Evolutionary conservation across 2,113 vertebrate species (phyloP).

Genomic region (Leuciscus idus): DNA sequence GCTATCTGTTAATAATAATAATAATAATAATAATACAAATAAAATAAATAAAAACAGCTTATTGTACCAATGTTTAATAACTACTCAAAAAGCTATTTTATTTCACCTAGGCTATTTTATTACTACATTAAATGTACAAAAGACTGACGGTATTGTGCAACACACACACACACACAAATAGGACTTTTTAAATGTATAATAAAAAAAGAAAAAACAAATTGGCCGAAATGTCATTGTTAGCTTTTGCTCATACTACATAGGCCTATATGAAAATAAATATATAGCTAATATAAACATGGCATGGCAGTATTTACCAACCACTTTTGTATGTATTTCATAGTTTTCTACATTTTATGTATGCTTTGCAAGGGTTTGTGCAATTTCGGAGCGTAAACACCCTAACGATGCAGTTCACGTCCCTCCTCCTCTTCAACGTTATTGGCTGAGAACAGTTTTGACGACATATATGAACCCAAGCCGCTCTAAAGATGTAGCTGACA

Average conservation of each 20-base stretch:
- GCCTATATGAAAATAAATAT: no score
- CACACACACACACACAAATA: not conserved
- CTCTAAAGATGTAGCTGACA: conserved; percentile 88
- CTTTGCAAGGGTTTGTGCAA: conserved; percentile 73
- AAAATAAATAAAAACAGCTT: not conserved
- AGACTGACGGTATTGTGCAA: not conserved
- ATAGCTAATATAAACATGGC: not conserved
- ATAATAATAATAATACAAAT: not conserved
- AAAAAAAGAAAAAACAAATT: no score
- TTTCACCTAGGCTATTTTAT: not conserved
- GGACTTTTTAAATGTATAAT: not conserved
- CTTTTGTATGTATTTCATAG: conserved; percentile 39
- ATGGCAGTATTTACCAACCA: not conserved
- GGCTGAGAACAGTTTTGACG: conserved; percentile 80
- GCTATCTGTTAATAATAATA: not conserved
- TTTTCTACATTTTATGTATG: conserved; percentile 65
- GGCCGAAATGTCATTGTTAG: no score
- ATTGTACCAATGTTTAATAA: not conserved
- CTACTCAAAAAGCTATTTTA: not conserved
- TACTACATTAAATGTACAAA: not conserved
- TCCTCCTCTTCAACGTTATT: conserved; percentile 75
- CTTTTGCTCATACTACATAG: no score
- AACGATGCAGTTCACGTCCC: conserved; percentile 72
- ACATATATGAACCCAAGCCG: conserved; percentile 89
- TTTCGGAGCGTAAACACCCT: conserved; percentile 81